A percentile compares a stretch with the other conserved stretches of the same genome.
These are phyloP conservation scores for Epinotia ramella DNA, from an alignment of 2,888 invertebrate species.

Conservation along the genomic window DNA sequence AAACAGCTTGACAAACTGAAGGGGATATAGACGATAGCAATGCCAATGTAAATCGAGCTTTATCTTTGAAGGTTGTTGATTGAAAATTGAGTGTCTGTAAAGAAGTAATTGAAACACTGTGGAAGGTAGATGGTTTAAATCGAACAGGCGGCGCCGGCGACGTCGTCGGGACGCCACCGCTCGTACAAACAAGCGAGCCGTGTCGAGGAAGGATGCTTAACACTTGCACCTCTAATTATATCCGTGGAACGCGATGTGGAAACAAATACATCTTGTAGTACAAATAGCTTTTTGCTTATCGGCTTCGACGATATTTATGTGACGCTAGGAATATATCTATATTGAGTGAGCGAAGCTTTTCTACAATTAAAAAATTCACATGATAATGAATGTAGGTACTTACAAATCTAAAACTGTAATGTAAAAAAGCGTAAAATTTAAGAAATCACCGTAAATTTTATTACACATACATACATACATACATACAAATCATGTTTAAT, in stretches of 20 bases:
- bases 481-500: too few relatives aligned
- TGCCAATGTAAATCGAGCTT: conserved; percentile 47
- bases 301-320: conserved; percentile 41
- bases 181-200: conserved; percentile 76
- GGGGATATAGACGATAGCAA: neutral
- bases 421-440: too few relatives aligned
- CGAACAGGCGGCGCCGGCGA: conserved; percentile 80
- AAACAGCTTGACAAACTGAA: conserved; percentile 48
- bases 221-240: conserved; percentile 83
- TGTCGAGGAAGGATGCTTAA: conserved; percentile 81
- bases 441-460: too few relatives aligned
- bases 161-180: conserved; percentile 77
- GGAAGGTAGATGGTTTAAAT: conserved; percentile 62
- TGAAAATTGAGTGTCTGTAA: conserved; percentile 49
- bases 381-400: neutral
- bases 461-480: too few relatives aligned
- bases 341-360: neutral
- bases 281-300: conserved; percentile 50
- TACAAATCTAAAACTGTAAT: too few relatives aligned
- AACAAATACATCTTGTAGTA: conserved; percentile 72
- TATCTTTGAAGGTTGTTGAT: conserved; percentile 49
- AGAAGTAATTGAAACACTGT: conserved; percentile 58
- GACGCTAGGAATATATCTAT: conserved; percentile 35
- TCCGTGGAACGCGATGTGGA: conserved; percentile 70
- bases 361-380: neutral